Conservation (phyloP, 2,113 vertebrate species). For the Dryoscopus gambensis region DNA sequence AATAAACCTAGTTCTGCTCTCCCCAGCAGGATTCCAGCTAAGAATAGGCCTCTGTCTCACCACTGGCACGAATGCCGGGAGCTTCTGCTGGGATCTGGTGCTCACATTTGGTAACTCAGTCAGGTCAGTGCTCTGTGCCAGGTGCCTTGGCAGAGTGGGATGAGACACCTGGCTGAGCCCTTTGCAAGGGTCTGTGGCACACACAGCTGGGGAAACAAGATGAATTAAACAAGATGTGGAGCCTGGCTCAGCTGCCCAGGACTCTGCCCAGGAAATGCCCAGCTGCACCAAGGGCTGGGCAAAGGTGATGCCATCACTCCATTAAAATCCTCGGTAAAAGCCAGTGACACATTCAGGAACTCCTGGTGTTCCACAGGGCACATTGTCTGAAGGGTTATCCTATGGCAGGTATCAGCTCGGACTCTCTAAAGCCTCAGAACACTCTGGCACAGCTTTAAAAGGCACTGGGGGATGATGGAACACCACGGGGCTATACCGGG, state of each 20-base stretch:
- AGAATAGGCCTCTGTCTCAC: neutral
- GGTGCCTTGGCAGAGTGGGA: neutral
- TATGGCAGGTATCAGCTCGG: neutral
- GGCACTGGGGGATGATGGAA: no score
- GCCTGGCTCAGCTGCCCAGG: neutral
- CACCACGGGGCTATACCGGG: neutral
- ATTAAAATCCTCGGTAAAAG: neutral
- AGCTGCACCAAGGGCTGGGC: neutral
- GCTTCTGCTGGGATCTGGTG: neutral
- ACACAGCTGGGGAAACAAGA: neutral
- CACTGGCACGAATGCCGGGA: neutral
- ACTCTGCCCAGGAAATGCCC: neutral
- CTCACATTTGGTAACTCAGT: neutral
- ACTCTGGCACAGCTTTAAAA: neutral
- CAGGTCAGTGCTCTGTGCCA: neutral
- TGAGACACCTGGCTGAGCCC: neutral
- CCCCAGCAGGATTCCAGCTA: neutral
- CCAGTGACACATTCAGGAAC: neutral
- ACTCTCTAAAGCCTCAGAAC: neutral
- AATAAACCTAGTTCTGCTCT: neutral
- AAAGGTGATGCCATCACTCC: neutral
- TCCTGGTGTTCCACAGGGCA: neutral
- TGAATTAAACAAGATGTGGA: rapidly evolving
- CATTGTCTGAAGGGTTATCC: neutral
- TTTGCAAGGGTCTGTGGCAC: neutral